Evolutionary conservation across 2,888 invertebrate species (phyloP).

Genomic region (Drosophila histrio): DNA sequence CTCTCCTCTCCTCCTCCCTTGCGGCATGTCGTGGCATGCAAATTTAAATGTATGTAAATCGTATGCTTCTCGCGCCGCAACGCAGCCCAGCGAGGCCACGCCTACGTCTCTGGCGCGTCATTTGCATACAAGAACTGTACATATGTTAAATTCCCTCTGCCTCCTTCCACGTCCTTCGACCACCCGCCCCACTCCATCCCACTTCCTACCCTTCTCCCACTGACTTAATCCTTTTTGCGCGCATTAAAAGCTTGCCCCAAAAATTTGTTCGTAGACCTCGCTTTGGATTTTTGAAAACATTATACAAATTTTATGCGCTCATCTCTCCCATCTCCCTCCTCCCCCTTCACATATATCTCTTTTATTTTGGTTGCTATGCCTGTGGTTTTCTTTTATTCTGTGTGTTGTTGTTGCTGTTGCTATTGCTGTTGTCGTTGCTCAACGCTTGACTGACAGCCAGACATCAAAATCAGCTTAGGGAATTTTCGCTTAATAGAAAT

Average conservation of each 20-base stretch:
- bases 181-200: neutral
- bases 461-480: slow-evolving; percentile 76
- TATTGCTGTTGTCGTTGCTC: slow-evolving; percentile 30
- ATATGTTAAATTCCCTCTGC: slow-evolving; percentile 45
- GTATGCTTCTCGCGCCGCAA: slow-evolving; percentile 56
- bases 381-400: slow-evolving; percentile 45
- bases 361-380: slow-evolving; percentile 56
- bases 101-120: slow-evolving; percentile 44
- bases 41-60: slow-evolving; percentile 74
- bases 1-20: neutral
- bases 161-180: too few species aligned
- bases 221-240: slow-evolving; percentile 68
- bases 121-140: slow-evolving; percentile 63
- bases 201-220: neutral
- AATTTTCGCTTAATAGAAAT: slow-evolving; percentile 72
- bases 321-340: neutral
- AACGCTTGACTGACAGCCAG: slow-evolving; percentile 67
- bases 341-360: slow-evolving; percentile 13
- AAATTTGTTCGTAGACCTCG: slow-evolving; percentile 49
- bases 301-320: slow-evolving; percentile 61
- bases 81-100: slow-evolving; percentile 17
- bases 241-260: slow-evolving; percentile 69
- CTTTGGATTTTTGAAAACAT: slow-evolving; percentile 53
- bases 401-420: slow-evolving; percentile 11
- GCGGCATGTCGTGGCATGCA: slow-evolving; percentile 49